Evolutionary conservation across 2,113 vertebrate genomes (phyloP).

Genomic region (Atherinomorus stipes): DNA sequence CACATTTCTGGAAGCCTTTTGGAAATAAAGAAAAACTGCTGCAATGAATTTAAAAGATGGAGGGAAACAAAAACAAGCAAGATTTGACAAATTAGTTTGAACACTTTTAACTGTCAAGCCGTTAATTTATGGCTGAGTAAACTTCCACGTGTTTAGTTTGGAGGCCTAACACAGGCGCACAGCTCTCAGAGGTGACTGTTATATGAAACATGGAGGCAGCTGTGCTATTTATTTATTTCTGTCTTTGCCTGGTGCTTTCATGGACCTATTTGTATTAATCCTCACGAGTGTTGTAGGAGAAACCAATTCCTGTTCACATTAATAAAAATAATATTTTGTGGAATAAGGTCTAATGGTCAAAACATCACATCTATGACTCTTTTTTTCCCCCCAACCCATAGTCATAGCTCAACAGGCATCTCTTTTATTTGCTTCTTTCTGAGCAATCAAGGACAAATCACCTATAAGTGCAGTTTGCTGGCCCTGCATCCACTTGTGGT

Average conservation of each 20-base stretch:
- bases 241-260: slow-evolving; percentile 77
- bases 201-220: slow-evolving; percentile 82
- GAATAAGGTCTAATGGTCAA: slow-evolving; percentile 81
- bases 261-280: slow-evolving; percentile 83
- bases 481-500: slow-evolving; percentile 45
- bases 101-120: slow-evolving; percentile 84
- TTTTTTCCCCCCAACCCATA: slow-evolving; percentile 60
- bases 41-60: slow-evolving; percentile 79
- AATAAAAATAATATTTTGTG: slow-evolving; percentile 88
- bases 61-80: slow-evolving; percentile 49
- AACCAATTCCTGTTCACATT: slow-evolving; percentile 84
- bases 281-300: slow-evolving; percentile 83
- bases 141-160: slow-evolving; percentile 86
- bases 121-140: slow-evolving; percentile 86
- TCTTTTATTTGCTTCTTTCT: slow-evolving; percentile 71
- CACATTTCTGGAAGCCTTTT: slow-evolving; percentile 54
- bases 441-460: slow-evolving; percentile 45
- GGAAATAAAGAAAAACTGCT: slow-evolving; percentile 73
- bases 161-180: slow-evolving; percentile 79
- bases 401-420: slow-evolving; percentile 79
- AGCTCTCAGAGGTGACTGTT: slow-evolving; percentile 80
- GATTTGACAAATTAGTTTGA: slow-evolving; percentile 85
- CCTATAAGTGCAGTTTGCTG: slow-evolving; percentile 34
- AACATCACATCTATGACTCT: slow-evolving; percentile 79
- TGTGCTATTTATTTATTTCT: slow-evolving; percentile 81